These are phyloP conservation scores for Polydrusus cervinus DNA, from an alignment of 2,888 invertebrate genomes.

Conservation along the genomic window DNA sequence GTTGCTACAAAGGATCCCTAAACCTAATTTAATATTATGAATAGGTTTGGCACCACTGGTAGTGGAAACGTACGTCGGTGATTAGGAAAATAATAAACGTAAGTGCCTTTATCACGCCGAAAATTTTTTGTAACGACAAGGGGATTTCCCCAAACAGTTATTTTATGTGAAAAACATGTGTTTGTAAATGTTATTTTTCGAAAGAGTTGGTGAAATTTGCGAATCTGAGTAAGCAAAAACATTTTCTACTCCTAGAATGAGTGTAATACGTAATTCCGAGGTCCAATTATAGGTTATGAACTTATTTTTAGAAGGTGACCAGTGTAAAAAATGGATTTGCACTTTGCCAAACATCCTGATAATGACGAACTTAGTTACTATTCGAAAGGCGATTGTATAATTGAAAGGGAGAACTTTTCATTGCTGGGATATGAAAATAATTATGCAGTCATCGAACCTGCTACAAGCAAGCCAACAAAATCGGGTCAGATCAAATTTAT, in stretches of 20 bases:
- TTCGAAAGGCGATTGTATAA: not conserved
- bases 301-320: constrained; percentile 31
- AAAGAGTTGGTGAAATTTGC: not conserved
- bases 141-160: constrained; percentile 11
- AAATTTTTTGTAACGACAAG: not conserved
- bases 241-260: not conserved
- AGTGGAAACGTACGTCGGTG: constrained; percentile 9
- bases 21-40: not conserved
- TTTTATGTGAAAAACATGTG: constrained; percentile 20
- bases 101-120: not conserved
- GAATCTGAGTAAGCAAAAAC: not conserved
- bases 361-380: constrained; percentile 24
- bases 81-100: not conserved
- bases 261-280: not conserved
- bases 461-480: not conserved
- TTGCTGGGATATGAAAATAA: constrained; percentile 39
- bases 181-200: not conserved
- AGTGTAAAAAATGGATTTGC: constrained; percentile 31
- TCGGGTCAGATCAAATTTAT: constrained; percentile 8
- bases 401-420: not conserved
- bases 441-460: constrained; percentile 29
- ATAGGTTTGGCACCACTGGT: not conserved
- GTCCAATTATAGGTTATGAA: constrained; percentile 31
- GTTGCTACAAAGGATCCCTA: not conserved
- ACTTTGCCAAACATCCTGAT: not conserved